Base-by-base conservation (phyloP, 2,888 invertebrate genomes). In the Linyphia triangularis region DNA sequence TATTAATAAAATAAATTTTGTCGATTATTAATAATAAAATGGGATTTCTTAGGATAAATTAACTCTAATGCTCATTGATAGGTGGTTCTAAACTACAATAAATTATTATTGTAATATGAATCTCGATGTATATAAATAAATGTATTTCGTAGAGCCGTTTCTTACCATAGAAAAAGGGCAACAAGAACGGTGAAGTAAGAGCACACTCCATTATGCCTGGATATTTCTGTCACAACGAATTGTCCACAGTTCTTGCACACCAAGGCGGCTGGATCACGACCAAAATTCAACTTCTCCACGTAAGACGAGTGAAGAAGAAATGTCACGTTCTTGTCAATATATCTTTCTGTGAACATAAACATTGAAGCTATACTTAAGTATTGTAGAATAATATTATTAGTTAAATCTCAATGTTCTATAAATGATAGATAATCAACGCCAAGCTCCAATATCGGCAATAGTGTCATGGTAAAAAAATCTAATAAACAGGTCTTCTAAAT, bases 121-220 rank as follows among this genome's bases (percentile, higher is more conserved):
- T n/a, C n/a, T n/a, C n/a, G n/a, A n/a, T n/a, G n/a, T n/a, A n/a
- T n/a, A n/a, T n/a, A n/a, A n/a, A n/a, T n/a, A n/a, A n/a, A n/a
- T n/a, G n/a, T n/a, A n/a, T n/a, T n/a, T n/a, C n/a, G n/a, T 1
- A 22, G 7, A 77, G 9, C 26, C 19, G 2, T 28, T 43, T n/a
- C 82, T 77, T 70, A 88, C 88, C 88, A 88, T 10, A 83, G 43
- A 33, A 88, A 88, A 4, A 88, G 77, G 2, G 82, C 33, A 13
- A 88, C 82, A 26, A 88, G 59, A 2, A 82, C 82, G 4, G 88
- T 77, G 33, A 88, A 83, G 24, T 77, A 88, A 1, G 88, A 33
- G n/a, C 88, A 88, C 1, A 83, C 88, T 19, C 88, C 88, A 69
- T 88, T 88, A 16, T 88, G 88, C 10, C 82, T 19, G 26, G 88